Conservation (phyloP, 2,113 vertebrate genomes). For the Melanerpes formicivorus region DNA sequence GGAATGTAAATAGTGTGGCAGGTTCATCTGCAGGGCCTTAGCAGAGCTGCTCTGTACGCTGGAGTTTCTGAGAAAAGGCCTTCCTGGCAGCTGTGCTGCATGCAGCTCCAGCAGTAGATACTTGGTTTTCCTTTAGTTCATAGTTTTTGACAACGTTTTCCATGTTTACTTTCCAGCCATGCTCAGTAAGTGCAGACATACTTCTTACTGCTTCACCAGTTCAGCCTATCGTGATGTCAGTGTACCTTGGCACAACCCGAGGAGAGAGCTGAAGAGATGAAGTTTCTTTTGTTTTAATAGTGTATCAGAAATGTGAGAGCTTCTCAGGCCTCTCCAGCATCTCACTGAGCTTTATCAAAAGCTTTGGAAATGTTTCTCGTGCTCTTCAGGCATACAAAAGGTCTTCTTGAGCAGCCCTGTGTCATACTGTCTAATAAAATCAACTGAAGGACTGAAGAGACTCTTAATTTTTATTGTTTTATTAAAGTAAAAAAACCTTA, state of each 20-base stretch:
- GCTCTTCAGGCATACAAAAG: neutral
- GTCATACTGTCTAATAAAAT: neutral
- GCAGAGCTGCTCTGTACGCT: neutral
- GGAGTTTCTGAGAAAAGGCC: neutral
- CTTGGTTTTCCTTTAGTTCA: neutral
- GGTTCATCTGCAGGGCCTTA: neutral
- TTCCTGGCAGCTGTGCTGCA: neutral
- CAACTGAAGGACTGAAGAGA: neutral
- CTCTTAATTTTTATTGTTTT: neutral
- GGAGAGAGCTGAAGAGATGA: neutral
- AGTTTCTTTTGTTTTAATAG: neutral
- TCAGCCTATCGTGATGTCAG: neutral
- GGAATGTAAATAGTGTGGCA: neutral
- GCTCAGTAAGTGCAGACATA: neutral
- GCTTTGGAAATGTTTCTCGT: neutral
- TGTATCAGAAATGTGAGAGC: neutral
- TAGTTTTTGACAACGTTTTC: neutral
- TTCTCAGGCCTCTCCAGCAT: neutral
- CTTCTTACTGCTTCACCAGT: neutral
- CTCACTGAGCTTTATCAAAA: neutral
- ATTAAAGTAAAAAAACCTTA: neutral
- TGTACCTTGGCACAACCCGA: neutral
- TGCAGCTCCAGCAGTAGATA: neutral
- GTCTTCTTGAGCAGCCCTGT: neutral
- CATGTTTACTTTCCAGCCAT: neutral